Evolutionary conservation across 2,113 vertebrate species (phyloP).

Genomic region (Steatornis caripensis): DNA sequence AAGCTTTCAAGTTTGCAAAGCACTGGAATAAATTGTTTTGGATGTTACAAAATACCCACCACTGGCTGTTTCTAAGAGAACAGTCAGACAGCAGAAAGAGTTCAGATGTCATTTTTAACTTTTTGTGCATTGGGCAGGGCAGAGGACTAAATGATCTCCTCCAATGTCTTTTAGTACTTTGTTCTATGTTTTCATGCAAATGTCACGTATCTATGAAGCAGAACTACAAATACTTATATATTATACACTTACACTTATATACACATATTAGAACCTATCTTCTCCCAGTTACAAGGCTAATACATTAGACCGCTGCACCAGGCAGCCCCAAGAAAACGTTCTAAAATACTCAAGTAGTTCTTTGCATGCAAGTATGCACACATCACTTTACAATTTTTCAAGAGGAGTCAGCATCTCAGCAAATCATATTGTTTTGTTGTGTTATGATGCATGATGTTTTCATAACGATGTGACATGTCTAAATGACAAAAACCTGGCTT

Average conservation of each 20-base stretch:
- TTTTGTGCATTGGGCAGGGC: not conserved
- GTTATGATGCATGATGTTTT: conserved; percentile 66
- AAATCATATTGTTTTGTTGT: conserved; percentile 64
- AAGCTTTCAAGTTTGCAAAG: not conserved
- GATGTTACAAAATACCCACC: not conserved
- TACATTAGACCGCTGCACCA: not conserved
- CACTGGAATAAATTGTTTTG: not conserved
- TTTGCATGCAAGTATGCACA: not conserved
- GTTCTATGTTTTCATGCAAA: not conserved
- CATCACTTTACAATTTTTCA: not conserved
- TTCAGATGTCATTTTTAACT: not conserved
- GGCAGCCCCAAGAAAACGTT: not conserved
- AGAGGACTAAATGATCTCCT: not conserved
- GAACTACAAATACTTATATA: not conserved
- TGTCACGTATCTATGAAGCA: not conserved
- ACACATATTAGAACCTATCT: not conserved
- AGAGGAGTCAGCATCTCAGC: conserved; percentile 44
- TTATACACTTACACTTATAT: too few species aligned
- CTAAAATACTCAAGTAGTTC: not conserved
- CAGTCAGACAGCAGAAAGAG: not conserved
- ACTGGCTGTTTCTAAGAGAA: not conserved
- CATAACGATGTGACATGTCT: conserved; percentile 50
- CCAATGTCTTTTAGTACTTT: not conserved
- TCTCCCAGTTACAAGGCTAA: not conserved
- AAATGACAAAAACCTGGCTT: conserved; percentile 68